These are phyloP conservation scores for Grallaria varia DNA, from an alignment of 2,113 vertebrate genomes.

Conservation along the genomic window DNA sequence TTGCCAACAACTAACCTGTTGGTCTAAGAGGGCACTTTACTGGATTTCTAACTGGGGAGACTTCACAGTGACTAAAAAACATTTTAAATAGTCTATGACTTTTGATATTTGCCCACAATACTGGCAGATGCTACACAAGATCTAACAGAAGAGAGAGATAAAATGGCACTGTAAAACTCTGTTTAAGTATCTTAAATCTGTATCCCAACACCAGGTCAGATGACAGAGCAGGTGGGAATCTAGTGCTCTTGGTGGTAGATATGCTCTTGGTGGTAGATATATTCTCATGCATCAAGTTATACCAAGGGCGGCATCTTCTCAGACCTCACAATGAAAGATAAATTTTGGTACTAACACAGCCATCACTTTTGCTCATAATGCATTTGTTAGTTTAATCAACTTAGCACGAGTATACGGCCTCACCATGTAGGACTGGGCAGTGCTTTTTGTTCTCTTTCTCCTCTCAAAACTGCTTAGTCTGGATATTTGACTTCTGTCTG, in stretches of 20 bases:
- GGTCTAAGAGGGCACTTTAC: background rate
- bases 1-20: background rate
- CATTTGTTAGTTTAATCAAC: background rate
- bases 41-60: background rate
- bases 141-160: background rate
- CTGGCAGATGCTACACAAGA: background rate
- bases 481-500: background rate
- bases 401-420: background rate
- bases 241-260: background rate
- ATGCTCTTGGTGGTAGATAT: background rate
- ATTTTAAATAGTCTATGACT: background rate
- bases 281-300: background rate
- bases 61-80: background rate
- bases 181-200: background rate
- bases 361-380: background rate
- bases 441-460: background rate
- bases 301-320: background rate
- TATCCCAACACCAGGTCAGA: background rate
- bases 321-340: background rate
- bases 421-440: background rate
- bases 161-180: background rate
- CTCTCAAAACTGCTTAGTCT: background rate
- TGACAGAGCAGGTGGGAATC: background rate
- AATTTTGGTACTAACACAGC: background rate
- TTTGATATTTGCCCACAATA: background rate